These are phyloP conservation scores for Petrocephalus schoutedeni DNA, from an alignment of 2,797 vertebrate species.

Conservation along the genomic window DNA sequence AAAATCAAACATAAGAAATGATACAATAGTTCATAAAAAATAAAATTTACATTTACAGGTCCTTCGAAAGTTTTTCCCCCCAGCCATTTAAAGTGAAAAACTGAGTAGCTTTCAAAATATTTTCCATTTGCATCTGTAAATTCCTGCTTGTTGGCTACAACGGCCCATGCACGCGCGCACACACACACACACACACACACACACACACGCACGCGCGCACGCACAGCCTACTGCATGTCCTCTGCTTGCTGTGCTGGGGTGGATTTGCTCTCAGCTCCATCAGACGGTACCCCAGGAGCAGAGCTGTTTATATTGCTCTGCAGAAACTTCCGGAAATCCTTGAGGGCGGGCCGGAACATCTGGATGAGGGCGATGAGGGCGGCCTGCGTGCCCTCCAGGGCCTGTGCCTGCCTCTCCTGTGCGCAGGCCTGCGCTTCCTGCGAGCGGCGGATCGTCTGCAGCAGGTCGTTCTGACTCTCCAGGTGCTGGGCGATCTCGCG, in stretches of 20 bases:
- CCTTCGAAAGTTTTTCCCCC: background rate
- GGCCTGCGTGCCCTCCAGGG: slow-evolving; percentile 89
- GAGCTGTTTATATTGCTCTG: slow-evolving; percentile 67
- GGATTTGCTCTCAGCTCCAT: slow-evolving; percentile 46
- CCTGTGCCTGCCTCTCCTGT: slow-evolving; percentile 90
- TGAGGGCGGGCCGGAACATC: slow-evolving; percentile 85
- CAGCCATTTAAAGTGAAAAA: slow-evolving; percentile 5
- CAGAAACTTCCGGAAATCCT: slow-evolving; percentile 86
- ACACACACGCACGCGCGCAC: slow-evolving; percentile 9
- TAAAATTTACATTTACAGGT: slow-evolving; percentile 4
- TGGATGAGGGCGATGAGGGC: slow-evolving; percentile 86
- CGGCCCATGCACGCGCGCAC: slow-evolving; percentile 4
- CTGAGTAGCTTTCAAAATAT: background rate
- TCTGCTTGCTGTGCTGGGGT: slow-evolving; percentile 40
- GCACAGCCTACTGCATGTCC: slow-evolving; percentile 45
- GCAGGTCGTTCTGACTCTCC: slow-evolving; percentile 88
- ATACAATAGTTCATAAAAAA: slow-evolving; percentile 15
- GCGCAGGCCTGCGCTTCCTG: slow-evolving; percentile 91
- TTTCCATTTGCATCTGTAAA: slow-evolving; percentile 3
- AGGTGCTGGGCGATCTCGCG: slow-evolving; percentile 92
- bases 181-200: slow-evolving; percentile 22
- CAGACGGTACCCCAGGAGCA: slow-evolving; percentile 13
- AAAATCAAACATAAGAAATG: slow-evolving; percentile 6
- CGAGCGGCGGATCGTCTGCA: slow-evolving; percentile 89
- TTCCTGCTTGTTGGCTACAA: background rate